Evolutionary conservation across 2,888 invertebrate species (phyloP).

Genomic region (Eledona agricola): DNA sequence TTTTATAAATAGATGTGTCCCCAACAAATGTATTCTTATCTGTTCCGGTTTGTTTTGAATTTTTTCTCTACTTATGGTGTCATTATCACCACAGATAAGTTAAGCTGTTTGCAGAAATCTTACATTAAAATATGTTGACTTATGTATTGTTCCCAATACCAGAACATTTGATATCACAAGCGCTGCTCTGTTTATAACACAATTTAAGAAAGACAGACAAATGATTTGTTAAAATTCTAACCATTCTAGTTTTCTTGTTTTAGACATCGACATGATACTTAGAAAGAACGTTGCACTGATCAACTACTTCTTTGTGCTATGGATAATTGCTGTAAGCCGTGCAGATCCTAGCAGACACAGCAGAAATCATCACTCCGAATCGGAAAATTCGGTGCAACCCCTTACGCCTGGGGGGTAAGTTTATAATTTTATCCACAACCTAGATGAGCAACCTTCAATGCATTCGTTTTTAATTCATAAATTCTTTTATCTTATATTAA

Average conservation of each 20-base stretch:
- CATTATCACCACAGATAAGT: slow-evolving; percentile 16
- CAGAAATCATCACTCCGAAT: slow-evolving; percentile 38
- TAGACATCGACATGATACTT: slow-evolving; percentile 19
- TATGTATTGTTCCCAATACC: slow-evolving; percentile 27
- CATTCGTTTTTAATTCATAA: too few relatives aligned
- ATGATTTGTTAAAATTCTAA: neutral
- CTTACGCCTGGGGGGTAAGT: slow-evolving; percentile 51
- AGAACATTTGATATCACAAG: slow-evolving; percentile 23
- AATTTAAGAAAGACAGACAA: slow-evolving; percentile 1
- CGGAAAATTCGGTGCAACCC: slow-evolving; percentile 44
- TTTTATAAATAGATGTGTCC: slow-evolving; percentile 19
- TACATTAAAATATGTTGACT: too few relatives aligned
- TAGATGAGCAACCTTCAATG: too few relatives aligned
- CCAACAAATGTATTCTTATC: slow-evolving; percentile 2
- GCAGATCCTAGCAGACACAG: slow-evolving; percentile 18
- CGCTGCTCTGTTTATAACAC: slow-evolving; percentile 1
- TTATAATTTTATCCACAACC: too few relatives aligned
- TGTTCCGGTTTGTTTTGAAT: neutral
- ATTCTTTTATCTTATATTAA: too few relatives aligned
- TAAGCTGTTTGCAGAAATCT: too few relatives aligned
- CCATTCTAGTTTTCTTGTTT: slow-evolving; percentile 2
- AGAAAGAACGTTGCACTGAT: neutral
- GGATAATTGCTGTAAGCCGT: slow-evolving; percentile 17
- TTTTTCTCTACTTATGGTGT: neutral
- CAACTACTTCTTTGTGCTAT: slow-evolving; percentile 11